Conservation (phyloP, 1,140 invertebrate genomes). For the Lordiphosa clarofinis region DNA sequence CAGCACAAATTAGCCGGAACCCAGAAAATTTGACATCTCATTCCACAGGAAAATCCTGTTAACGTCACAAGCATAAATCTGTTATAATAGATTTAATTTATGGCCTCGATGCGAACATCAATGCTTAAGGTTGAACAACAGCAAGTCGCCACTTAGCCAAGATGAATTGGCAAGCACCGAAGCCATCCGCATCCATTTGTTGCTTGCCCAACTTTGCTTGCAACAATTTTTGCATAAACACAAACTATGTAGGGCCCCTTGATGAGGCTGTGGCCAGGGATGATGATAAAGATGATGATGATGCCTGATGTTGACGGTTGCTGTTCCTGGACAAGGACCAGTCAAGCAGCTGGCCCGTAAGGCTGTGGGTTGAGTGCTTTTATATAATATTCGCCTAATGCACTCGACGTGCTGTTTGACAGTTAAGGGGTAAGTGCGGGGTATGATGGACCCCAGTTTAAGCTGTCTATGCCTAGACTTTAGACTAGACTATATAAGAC, state of each 20-base stretch:
- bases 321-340: conserved; percentile 30
- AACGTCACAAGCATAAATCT: conserved; percentile 7
- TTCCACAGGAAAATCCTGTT: conserved; percentile 14
- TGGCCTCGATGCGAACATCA: conserved; percentile 11
- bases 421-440: neutral
- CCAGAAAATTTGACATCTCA: conserved; percentile 16
- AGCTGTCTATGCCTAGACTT: too few relatives aligned
- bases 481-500: too few relatives aligned
- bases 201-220: conserved; percentile 22
- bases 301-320: conserved; percentile 24
- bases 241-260: conserved; percentile 50
- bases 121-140: conserved; percentile 13
- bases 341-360: conserved; percentile 2
- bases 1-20: conserved; percentile 44
- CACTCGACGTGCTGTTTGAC: conserved; percentile 45
- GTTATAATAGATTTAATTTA: conserved; percentile 34
- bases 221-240: conserved; percentile 49
- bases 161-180: conserved; percentile 11
- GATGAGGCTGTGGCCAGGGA: conserved; percentile 4
- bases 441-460: neutral
- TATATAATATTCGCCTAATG: conserved; percentile 70
- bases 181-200: conserved; percentile 26
- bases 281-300: conserved; percentile 17
- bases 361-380: conserved; percentile 48
- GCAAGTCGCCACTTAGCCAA: conserved; percentile 13